Conservation (phyloP, 2,113 vertebrate genomes). For the Albula goreensis region DNA sequence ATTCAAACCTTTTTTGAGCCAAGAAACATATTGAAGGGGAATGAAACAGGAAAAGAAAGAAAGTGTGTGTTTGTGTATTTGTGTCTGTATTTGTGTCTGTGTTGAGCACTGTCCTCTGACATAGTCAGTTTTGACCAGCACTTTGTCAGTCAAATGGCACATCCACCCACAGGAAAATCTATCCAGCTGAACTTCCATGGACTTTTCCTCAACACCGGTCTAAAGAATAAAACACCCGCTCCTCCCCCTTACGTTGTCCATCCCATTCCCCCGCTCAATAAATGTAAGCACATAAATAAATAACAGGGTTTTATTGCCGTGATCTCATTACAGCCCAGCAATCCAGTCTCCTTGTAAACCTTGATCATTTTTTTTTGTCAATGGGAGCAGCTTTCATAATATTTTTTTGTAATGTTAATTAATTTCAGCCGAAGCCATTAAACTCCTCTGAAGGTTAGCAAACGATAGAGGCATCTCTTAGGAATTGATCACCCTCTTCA, state of each 20-base stretch:
- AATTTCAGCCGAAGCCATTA: slow-evolving; percentile 15
- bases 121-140: slow-evolving; percentile 6
- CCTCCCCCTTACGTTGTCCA: neutral
- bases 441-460: slow-evolving; percentile 9
- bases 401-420: slow-evolving; percentile 30
- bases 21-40: neutral
- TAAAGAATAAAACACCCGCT: neutral
- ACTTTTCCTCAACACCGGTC: neutral
- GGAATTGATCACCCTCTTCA: slow-evolving; percentile 61
- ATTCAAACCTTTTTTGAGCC: neutral
- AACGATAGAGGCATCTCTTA: neutral
- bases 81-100: neutral
- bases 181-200: neutral
- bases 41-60: neutral
- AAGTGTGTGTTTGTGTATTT: neutral
- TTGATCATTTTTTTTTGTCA: slow-evolving; percentile 14
- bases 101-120: neutral
- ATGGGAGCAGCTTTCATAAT: neutral
- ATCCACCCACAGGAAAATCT: neutral
- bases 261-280: neutral
- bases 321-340: slow-evolving; percentile 31
- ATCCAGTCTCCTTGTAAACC: slow-evolving; percentile 28
- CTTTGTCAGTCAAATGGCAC: neutral
- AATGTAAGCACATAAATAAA: slow-evolving; percentile 26
- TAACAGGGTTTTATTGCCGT: slow-evolving; percentile 27